Conservation (phyloP, 2,888 invertebrate genomes). For the Strigamia maritima region DNA sequence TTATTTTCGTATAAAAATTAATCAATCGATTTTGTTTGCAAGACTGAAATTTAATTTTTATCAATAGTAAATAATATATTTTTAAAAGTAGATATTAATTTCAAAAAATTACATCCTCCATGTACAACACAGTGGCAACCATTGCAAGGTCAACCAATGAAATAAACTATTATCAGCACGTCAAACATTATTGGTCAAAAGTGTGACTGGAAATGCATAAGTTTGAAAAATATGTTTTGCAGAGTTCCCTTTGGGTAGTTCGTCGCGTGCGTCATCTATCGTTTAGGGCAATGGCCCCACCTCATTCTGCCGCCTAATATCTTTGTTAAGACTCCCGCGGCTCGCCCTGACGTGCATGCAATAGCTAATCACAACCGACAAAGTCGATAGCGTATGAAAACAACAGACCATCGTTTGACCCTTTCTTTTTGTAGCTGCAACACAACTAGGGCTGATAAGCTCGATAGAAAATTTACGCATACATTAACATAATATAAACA, state of each 20-base stretch:
- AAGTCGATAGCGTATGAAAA: slow-evolving; percentile 30
- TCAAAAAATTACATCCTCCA: neutral
- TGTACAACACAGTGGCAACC: neutral
- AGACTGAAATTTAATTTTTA: too few species aligned
- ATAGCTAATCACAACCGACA: slow-evolving; percentile 19
- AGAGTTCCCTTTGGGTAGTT: slow-evolving; percentile 23
- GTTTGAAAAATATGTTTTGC: slow-evolving; percentile 36
- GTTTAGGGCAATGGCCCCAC: slow-evolving; percentile 13
- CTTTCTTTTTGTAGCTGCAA: neutral
- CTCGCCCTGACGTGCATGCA: slow-evolving; percentile 22
- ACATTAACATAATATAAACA: slow-evolving; percentile 21
- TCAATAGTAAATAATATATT: neutral
- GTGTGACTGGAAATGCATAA: slow-evolving; percentile 13
- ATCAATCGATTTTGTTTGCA: neutral
- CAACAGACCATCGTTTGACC: slow-evolving; percentile 21
- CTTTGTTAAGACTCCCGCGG: slow-evolving; percentile 18
- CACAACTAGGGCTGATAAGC: neutral
- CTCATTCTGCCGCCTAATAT: slow-evolving; percentile 28
- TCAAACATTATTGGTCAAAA: slow-evolving; percentile 13
- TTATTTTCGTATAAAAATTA: neutral
- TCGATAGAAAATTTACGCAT: slow-evolving; percentile 25
- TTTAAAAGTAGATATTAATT: neutral
- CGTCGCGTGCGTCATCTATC: slow-evolving; percentile 5
- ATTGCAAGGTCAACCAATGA: slow-evolving; percentile 9
- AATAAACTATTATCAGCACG: neutral